Evolutionary conservation across 2,113 vertebrate genomes (phyloP).

Genomic region (Syngnathus scovelli): DNA sequence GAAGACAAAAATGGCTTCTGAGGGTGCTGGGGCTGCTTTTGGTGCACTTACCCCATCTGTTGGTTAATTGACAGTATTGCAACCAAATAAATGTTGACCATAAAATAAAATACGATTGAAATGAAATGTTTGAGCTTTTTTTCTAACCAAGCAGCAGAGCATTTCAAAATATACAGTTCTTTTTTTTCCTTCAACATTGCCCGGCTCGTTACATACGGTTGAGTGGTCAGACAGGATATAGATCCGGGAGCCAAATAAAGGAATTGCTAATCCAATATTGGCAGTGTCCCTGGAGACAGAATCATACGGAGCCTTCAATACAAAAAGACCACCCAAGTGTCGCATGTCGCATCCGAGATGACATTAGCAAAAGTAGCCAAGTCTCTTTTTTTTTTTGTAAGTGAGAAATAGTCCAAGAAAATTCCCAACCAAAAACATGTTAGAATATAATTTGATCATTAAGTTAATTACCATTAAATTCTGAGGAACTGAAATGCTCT

Average conservation of each 20-base stretch:
- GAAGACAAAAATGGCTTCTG: no score
- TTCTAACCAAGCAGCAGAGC: not conserved
- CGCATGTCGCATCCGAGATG: not conserved
- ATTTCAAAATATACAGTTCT: not conserved
- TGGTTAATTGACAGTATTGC: constrained; percentile 23
- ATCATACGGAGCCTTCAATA: constrained; percentile 9
- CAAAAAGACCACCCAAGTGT: not conserved
- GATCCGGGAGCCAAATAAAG: constrained; percentile 31
- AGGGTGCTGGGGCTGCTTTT: not conserved
- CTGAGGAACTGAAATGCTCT: not conserved
- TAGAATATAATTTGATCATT: not conserved
- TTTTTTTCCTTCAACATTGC: not conserved
- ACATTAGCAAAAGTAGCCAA: not conserved
- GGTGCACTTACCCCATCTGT: constrained; percentile 34
- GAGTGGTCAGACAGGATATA: constrained; percentile 32
- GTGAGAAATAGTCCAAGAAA: not conserved
- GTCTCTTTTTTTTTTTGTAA: not conserved
- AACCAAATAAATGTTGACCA: not conserved
- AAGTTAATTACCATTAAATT: not conserved
- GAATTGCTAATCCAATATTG: constrained; percentile 51
- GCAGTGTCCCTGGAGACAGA: constrained; percentile 57
- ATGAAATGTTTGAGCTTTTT: not conserved
- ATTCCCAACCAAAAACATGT: not conserved
- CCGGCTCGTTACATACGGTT: not conserved
- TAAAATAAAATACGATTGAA: not conserved